These are phyloP conservation scores for Sterrhoptilus dennistouni DNA, from an alignment of 2,113 vertebrate genomes.

Conservation along the genomic window DNA sequence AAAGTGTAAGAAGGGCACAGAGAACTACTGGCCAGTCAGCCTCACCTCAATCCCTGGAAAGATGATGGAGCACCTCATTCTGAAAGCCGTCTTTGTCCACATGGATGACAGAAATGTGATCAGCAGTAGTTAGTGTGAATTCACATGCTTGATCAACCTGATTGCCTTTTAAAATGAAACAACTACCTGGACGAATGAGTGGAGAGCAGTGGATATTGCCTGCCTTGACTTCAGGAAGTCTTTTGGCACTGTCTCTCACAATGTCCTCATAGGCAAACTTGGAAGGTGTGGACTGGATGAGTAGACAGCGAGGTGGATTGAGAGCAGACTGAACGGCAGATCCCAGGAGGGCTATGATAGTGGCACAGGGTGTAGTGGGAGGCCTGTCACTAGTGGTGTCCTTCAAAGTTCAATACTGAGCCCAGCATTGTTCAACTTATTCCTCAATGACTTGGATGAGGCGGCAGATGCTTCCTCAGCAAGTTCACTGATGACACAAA, in stretches of 20 bases:
- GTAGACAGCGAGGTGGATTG: background rate
- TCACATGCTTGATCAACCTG: background rate
- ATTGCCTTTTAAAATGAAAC: background rate
- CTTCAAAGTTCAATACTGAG: background rate
- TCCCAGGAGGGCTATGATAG: background rate
- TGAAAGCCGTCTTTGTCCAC: background rate
- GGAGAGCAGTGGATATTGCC: background rate
- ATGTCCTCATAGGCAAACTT: background rate
- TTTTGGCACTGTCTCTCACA: background rate
- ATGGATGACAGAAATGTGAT: background rate
- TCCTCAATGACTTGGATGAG: background rate
- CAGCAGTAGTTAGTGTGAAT: background rate
- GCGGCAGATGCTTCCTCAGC: background rate
- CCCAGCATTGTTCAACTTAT: background rate
- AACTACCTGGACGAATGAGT: background rate
- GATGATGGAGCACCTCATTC: background rate
- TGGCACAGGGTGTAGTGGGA: background rate
- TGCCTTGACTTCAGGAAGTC: background rate
- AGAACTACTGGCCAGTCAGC: background rate
- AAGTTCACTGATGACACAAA: background rate
- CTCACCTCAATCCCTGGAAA: background rate
- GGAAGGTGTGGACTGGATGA: background rate
- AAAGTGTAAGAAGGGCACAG: background rate
- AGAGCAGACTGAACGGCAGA: background rate
- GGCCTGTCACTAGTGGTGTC: background rate